These are phyloP conservation scores for Myotis brandtii DNA, from an alignment of 2,113 vertebrate genomes.

Conservation along the genomic window DNA sequence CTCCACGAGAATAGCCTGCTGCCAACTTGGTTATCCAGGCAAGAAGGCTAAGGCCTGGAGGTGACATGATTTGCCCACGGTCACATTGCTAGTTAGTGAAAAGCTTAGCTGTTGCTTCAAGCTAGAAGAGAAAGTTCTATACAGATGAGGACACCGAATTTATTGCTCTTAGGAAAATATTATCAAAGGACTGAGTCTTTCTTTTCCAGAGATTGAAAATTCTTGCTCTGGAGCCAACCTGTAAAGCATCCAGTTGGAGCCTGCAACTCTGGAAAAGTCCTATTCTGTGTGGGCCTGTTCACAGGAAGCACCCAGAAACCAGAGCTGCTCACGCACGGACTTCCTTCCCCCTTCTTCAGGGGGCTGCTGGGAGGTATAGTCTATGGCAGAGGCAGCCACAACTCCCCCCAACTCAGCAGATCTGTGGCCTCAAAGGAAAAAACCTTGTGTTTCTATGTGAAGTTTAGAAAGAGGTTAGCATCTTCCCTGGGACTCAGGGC, in stretches of 20 bases:
- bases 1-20: rapidly evolving
- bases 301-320: not conserved
- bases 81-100: not conserved
- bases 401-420: rapidly evolving
- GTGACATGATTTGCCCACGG: not conserved
- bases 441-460: not conserved
- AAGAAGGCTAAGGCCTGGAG: not conserved
- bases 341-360: not conserved
- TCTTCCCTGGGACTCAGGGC: not conserved
- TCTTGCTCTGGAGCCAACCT: slow-evolving; percentile 57
- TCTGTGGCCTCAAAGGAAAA: not conserved
- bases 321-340: not conserved
- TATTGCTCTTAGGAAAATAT: slow-evolving; percentile 72
- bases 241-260: not conserved
- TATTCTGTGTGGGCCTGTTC: not conserved
- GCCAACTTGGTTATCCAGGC: not conserved
- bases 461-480: not conserved
- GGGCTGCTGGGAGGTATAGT: rapidly evolving
- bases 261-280: slow-evolving; percentile 55
- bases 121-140: not conserved
- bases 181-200: slow-evolving; percentile 52
- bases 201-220: slow-evolving; percentile 64
- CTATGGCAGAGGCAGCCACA: not conserved
- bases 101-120: not conserved
- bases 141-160: not conserved